Evolutionary conservation across 1,140 invertebrate species (phyloP).

Genomic region (Drosophila triauraria): DNA sequence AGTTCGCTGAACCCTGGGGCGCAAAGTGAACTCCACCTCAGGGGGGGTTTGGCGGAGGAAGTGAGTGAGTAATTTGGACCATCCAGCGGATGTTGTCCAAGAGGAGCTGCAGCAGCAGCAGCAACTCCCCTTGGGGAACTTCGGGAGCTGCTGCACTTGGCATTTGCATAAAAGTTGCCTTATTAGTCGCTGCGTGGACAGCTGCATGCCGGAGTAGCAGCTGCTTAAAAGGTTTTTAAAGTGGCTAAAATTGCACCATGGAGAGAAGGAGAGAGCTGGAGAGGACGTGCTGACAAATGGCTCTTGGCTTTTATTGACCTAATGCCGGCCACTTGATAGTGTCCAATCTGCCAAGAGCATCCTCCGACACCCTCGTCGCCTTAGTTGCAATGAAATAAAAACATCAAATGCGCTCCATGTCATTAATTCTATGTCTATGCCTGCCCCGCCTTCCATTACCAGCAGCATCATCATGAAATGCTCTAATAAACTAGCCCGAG

Average conservation of each 20-base stretch:
- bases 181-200: slow-evolving; percentile 65
- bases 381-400: slow-evolving; percentile 49
- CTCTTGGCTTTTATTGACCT: slow-evolving; percentile 45
- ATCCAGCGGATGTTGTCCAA: slow-evolving; percentile 43
- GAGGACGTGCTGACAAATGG: slow-evolving; percentile 21
- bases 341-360: not conserved
- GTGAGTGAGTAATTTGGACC: slow-evolving; percentile 45
- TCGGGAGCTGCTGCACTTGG: slow-evolving; percentile 38
- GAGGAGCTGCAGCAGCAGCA: not conserved
- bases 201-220: slow-evolving; percentile 49
- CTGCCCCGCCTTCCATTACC: no score
- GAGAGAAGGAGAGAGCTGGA: not conserved
- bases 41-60: not conserved
- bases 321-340: slow-evolving; percentile 25
- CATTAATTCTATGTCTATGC: slow-evolving; percentile 46
- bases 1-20: slow-evolving; percentile 68
- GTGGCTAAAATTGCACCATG: slow-evolving; percentile 40
- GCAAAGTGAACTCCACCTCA: slow-evolving; percentile 2
- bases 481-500: slow-evolving; percentile 37
- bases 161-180: slow-evolving; percentile 79
- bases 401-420: slow-evolving; percentile 42
- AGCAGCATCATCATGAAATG: slow-evolving; percentile 18
- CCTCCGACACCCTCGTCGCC: slow-evolving; percentile 10
- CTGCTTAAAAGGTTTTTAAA: slow-evolving; percentile 78
- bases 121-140: slow-evolving; percentile 5